Evolutionary conservation across 2,797 vertebrate genomes (phyloP).

Genomic region (Muscicapa comitata): DNA sequence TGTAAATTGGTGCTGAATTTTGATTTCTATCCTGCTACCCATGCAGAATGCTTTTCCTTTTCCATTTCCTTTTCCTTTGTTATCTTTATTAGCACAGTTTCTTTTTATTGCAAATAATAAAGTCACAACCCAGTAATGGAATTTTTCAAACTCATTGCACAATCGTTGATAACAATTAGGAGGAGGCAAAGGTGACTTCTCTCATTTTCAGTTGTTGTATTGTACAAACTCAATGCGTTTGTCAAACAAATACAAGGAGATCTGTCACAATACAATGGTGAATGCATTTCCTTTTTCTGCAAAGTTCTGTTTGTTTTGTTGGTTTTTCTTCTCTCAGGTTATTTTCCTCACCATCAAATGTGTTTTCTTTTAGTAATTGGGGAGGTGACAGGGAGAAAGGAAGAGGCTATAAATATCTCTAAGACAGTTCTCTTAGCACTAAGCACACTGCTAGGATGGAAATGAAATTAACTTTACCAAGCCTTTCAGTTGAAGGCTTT

Average conservation of each 20-base stretch:
- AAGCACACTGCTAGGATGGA: not conserved
- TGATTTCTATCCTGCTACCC: not conserved
- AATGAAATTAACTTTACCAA: not conserved
- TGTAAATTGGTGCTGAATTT: not conserved
- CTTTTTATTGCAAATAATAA: not conserved
- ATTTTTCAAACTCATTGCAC: slow-evolving; percentile 8
- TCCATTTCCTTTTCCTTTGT: not conserved
- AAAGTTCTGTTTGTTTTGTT: not conserved
- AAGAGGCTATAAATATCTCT: not conserved
- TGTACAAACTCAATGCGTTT: not conserved
- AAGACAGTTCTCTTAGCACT: not conserved
- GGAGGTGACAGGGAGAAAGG: not conserved
- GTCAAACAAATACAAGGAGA: not conserved
- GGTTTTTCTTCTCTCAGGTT: not conserved
- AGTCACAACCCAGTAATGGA: not conserved
- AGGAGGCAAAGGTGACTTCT: not conserved
- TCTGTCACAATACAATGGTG: not conserved
- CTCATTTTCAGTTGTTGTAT: not conserved
- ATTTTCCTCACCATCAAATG: not conserved
- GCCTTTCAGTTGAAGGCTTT: not conserved
- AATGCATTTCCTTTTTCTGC: not conserved
- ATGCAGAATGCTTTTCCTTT: not conserved
- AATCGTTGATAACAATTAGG: not conserved
- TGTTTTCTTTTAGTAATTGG: not conserved
- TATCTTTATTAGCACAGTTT: not conserved